A percentile compares a stretch with the other conserved stretches of the same genome.
Evolutionary conservation across 2,113 vertebrate genomes (phyloP).

Genomic region (Verasper variegatus): DNA sequence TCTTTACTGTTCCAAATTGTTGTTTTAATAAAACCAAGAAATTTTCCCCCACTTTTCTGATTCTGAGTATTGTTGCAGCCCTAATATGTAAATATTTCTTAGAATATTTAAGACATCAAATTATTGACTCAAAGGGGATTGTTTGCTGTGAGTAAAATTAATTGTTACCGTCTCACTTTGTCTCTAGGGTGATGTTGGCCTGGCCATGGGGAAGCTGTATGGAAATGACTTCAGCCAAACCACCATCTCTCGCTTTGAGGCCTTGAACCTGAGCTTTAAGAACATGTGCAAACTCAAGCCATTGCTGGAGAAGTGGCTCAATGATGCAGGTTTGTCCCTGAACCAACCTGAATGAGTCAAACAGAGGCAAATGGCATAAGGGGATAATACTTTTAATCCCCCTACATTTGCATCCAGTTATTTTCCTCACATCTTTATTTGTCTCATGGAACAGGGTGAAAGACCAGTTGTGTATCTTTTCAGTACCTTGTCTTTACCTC

Average conservation of each 20-base stretch:
- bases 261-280: slow-evolving; percentile 99
- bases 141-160: not conserved
- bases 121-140: not conserved
- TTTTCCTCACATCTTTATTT: not conserved
- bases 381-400: not conserved
- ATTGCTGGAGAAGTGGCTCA: slow-evolving; percentile 99
- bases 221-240: slow-evolving; percentile 99
- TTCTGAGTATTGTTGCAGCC: no score
- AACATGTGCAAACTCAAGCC: slow-evolving; percentile 99
- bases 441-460: not conserved
- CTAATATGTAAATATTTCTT: no score
- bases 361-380: not conserved
- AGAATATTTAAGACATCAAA: no score
- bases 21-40: no score
- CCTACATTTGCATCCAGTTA: not conserved
- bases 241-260: slow-evolving; percentile 99
- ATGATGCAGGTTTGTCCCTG: slow-evolving; percentile 94
- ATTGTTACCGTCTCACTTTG: not conserved
- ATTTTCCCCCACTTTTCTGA: no score
- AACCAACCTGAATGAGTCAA: slow-evolving; percentile 32
- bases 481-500: slow-evolving; percentile 83
- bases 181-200: slow-evolving; percentile 95
- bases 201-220: slow-evolving; percentile 99
- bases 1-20: no score
- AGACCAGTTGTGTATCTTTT: not conserved